These are phyloP conservation scores for Drosophila baimaii DNA, from an alignment of 1,140 invertebrate species.

Conservation along the genomic window DNA sequence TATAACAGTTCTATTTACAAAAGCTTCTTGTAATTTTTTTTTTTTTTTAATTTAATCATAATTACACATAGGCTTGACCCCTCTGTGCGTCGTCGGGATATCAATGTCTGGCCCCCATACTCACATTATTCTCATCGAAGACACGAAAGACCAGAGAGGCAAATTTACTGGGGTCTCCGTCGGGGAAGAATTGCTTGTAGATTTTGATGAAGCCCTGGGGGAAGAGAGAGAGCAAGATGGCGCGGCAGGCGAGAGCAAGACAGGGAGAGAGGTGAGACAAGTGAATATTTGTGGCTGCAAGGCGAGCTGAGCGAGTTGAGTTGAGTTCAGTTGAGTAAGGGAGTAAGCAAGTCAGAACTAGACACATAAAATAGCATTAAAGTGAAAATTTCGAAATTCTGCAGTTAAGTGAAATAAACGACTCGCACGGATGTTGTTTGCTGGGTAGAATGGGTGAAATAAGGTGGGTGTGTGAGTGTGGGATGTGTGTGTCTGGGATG, in stretches of 20 bases:
- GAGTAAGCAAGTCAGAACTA: slow-evolving; percentile 33
- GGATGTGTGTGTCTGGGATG: background rate
- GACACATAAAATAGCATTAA: slow-evolving; percentile 61
- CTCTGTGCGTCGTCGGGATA: too few relatives aligned
- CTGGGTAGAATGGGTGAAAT: background rate
- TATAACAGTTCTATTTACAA: too few relatives aligned
- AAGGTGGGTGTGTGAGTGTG: background rate
- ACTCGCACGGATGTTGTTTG: slow-evolving; percentile 11
- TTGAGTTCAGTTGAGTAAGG: slow-evolving; percentile 3
- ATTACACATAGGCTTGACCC: too few relatives aligned
- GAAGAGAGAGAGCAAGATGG: slow-evolving; percentile 7
- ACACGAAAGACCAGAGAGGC: slow-evolving; percentile 98
- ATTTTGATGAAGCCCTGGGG: slow-evolving; percentile 98
- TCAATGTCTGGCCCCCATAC: too few relatives aligned
- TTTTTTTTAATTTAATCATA: too few relatives aligned
- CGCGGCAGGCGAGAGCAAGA: slow-evolving; percentile 1
- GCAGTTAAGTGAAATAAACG: slow-evolving; percentile 52
- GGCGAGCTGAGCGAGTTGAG: background rate
- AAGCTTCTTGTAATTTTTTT: too few relatives aligned
- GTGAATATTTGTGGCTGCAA: slow-evolving; percentile 15
- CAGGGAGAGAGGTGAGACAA: slow-evolving; percentile 13
- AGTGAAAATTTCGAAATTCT: slow-evolving; percentile 30
- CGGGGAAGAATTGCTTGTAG: slow-evolving; percentile 99
- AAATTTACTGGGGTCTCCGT: slow-evolving; percentile 99
- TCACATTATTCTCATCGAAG: slow-evolving; percentile 99